Percentiles rank a stretch among this genome's conserved stretches.
Evolutionary conservation across 1,140 invertebrate species (phyloP).

Genomic region (Pseudomyrmex concolor): DNA sequence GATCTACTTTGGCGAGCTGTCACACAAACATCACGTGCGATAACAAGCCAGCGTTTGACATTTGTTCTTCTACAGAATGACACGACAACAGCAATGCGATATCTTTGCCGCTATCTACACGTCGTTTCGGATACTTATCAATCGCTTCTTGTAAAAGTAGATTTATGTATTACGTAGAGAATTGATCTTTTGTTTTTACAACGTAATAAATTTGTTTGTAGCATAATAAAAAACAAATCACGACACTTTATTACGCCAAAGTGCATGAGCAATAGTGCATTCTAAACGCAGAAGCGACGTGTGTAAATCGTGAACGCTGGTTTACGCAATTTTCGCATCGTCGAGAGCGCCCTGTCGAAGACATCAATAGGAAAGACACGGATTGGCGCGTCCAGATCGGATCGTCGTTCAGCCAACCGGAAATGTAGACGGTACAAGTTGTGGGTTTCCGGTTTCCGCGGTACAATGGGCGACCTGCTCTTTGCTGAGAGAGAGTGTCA

Average conservation of each 20-base stretch:
- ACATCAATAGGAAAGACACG: constrained; percentile 40
- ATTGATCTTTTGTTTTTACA: no score
- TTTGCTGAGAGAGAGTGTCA: constrained; percentile 72
- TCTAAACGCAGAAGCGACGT: background rate
- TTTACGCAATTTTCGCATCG: background rate
- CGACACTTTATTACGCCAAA: background rate
- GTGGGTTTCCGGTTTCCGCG: constrained; percentile 52
- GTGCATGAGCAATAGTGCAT: background rate
- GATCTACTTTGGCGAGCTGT: no score
- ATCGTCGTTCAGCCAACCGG: constrained; percentile 61
- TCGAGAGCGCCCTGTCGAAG: background rate
- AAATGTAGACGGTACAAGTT: constrained; percentile 63
- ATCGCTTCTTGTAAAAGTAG: no score
- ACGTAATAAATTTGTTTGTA: no score
- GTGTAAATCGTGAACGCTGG: background rate
- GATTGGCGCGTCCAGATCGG: constrained; percentile 35
- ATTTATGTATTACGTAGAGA: no score
- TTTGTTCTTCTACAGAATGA: no score
- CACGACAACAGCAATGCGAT: no score
- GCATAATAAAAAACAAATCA: no score
- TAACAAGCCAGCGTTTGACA: no score
- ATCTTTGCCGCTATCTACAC: no score
- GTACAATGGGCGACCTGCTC: constrained; percentile 58
- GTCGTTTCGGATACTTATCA: no score
- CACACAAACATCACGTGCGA: no score